A percentile compares a stretch with the other conserved stretches of the same genome.
These are phyloP conservation scores for Schizotus pectinicornis DNA, from an alignment of 2,888 invertebrate genomes.

Conservation along the genomic window DNA sequence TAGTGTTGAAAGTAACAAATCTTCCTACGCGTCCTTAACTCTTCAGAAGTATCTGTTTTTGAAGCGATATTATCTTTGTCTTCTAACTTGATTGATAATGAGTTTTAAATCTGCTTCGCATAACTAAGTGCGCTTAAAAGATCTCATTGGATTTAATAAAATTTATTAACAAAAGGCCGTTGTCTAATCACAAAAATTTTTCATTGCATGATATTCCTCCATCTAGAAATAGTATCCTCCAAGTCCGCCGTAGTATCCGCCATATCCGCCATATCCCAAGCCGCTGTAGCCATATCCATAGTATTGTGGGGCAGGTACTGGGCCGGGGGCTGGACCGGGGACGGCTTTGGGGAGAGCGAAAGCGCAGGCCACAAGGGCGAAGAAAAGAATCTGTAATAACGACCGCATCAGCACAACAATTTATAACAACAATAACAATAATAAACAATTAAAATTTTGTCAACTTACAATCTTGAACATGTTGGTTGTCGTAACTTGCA, in stretches of 20 bases:
- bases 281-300: slow-evolving; percentile 1
- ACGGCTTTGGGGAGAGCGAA: slow-evolving; percentile 50
- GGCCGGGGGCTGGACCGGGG: slow-evolving; percentile 27
- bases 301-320: slow-evolving; percentile 5
- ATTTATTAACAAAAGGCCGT: background rate
- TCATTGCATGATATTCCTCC: background rate
- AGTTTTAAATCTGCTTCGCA: background rate
- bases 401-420: too few species aligned
- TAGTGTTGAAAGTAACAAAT: too few species aligned
- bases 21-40: too few species aligned
- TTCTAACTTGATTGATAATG: too few species aligned
- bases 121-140: background rate
- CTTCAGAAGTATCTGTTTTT: too few species aligned
- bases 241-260: slow-evolving; percentile 12
- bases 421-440: background rate
- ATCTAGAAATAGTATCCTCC: slow-evolving; percentile 2
- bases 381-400: slow-evolving; percentile 26
- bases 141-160: background rate
- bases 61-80: too few species aligned
- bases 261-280: slow-evolving; percentile 12
- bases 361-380: slow-evolving; percentile 47
- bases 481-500: background rate
- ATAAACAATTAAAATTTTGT: background rate
- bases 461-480: slow-evolving; percentile 24
- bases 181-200: background rate